Conservation (phyloP, 1,140 invertebrate genomes). For the Nasonia giraulti region DNA sequence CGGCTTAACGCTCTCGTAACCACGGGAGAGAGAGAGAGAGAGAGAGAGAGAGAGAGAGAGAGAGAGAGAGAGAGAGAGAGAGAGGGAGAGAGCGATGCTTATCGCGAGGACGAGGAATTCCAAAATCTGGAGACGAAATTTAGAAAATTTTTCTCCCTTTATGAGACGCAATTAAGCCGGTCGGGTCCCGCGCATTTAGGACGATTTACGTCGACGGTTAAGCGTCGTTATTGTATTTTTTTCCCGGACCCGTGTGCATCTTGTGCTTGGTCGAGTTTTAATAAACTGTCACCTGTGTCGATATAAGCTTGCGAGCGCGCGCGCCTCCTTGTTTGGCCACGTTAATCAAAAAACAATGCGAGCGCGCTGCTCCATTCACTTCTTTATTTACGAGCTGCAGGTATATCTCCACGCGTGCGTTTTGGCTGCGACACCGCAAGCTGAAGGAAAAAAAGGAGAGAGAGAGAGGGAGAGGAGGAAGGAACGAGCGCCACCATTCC, state of each 20-base stretch:
- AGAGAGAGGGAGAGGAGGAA: constrained; percentile 49
- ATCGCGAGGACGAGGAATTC: too few relatives aligned
- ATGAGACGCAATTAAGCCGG: background rate
- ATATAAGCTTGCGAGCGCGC: background rate
- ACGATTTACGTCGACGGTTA: background rate
- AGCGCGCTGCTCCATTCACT: background rate
- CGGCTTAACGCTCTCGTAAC: background rate
- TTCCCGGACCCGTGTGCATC: background rate
- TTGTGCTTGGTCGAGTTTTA: background rate
- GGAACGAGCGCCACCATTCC: constrained; percentile 14
- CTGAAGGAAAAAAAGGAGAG: background rate
- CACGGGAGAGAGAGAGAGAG: too few relatives aligned
- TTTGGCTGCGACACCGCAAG: background rate
- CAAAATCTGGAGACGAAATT: too few relatives aligned
- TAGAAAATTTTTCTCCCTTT: too few relatives aligned
- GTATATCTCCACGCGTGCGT: background rate
- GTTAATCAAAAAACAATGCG: background rate
- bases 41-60: too few relatives aligned
- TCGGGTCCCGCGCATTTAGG: background rate
- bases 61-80: too few relatives aligned
- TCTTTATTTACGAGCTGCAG: background rate
- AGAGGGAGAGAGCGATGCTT: too few relatives aligned
- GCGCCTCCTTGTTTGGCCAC: background rate
- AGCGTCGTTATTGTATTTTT: background rate
- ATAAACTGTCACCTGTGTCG: background rate